These are phyloP conservation scores for Paratilapia polleni DNA, from an alignment of 2,113 vertebrate genomes.

Conservation along the genomic window DNA sequence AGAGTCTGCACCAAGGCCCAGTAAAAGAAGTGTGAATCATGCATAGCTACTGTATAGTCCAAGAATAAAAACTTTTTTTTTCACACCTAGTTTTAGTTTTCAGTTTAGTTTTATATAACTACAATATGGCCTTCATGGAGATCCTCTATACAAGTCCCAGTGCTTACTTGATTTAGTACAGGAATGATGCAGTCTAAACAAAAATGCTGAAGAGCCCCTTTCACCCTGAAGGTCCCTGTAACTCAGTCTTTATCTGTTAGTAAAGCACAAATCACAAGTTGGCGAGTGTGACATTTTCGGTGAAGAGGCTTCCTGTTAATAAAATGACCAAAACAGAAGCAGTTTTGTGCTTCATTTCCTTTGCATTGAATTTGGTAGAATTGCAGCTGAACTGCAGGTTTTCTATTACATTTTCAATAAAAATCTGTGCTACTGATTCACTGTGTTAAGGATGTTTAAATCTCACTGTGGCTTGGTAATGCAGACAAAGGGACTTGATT, in stretches of 20 bases:
- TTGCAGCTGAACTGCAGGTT: not conserved
- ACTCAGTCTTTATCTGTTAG: not conserved
- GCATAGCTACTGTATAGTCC: not conserved
- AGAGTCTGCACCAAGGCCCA: not conserved
- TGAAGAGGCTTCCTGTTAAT: not conserved
- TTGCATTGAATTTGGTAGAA: not conserved
- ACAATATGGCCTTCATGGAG: not conserved
- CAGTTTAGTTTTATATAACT: not conserved
- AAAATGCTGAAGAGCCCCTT: not conserved
- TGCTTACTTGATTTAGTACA: not conserved
- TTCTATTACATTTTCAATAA: not conserved
- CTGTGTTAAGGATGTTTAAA: not conserved
- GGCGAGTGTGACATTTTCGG: not conserved
- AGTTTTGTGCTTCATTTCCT: not conserved
- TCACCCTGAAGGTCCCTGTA: not conserved
- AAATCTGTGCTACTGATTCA: not conserved
- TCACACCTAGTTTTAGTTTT: not conserved
- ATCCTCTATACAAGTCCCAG: fast-evolving
- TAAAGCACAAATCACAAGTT: not conserved
- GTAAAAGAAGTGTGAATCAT: not conserved
- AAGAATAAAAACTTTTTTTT: too few species aligned
- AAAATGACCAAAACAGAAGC: not conserved
- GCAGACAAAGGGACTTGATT: not conserved
- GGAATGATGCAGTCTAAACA: not conserved
- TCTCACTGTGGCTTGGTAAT: not conserved